Evolutionary conservation across 2,113 vertebrate species (phyloP).

Genomic region (Limnothrissa miodon): DNA sequence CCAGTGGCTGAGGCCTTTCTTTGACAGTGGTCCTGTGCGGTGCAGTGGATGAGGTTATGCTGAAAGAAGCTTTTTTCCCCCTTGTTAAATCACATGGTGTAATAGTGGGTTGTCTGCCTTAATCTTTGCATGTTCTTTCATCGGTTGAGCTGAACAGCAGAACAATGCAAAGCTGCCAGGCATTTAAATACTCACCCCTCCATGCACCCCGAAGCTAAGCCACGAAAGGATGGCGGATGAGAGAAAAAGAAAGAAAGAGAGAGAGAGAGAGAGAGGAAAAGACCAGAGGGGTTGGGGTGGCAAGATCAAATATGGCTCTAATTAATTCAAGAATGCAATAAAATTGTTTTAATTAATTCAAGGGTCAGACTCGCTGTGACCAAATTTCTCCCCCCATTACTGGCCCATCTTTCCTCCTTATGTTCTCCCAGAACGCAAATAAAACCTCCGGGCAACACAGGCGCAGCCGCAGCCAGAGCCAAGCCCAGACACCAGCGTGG

Average conservation of each 20-base stretch:
- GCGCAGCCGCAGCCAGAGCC: too few relatives aligned
- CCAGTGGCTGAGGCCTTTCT: not conserved
- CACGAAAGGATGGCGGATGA: not conserved
- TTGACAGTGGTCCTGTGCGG: not conserved
- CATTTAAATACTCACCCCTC: not conserved
- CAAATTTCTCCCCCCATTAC: constrained; percentile 45
- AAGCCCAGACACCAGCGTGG: not conserved
- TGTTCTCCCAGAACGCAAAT: constrained; percentile 51
- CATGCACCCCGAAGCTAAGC: not conserved
- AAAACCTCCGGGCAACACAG: constrained; percentile 18
- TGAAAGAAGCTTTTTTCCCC: not conserved
- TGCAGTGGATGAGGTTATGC: not conserved
- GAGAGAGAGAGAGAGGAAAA: not conserved
- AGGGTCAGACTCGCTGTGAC: constrained; percentile 51
- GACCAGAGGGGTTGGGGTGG: not conserved
- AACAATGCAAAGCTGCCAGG: constrained; percentile 8
- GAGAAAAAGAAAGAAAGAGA: constrained; percentile 36
- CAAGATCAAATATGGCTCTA: constrained; percentile 55
- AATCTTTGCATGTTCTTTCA: not conserved
- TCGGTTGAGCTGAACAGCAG: not conserved
- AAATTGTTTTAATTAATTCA: constrained; percentile 58
- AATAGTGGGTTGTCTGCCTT: not conserved
- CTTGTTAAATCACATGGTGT: not conserved
- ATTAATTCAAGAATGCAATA: constrained; percentile 61
- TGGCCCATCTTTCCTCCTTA: constrained; percentile 56